A percentile compares a stretch with the other conserved stretches of the same genome.
These are phyloP conservation scores for Frankliniella fusca DNA, from an alignment of 2,888 invertebrate species.

Conservation along the genomic window DNA sequence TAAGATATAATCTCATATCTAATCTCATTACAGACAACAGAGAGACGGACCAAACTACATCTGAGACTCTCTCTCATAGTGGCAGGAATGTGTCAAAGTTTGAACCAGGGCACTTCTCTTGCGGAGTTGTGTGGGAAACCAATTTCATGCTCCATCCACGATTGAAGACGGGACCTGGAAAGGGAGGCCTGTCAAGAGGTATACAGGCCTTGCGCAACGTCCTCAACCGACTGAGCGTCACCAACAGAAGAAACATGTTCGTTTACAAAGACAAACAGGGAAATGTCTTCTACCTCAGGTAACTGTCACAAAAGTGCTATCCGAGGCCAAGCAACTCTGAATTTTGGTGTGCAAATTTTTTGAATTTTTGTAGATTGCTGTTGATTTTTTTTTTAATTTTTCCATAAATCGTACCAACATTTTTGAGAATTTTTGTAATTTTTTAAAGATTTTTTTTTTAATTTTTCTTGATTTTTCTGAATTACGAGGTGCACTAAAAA, in stretches of 20 bases:
- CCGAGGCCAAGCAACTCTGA: too few relatives aligned
- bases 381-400: too few relatives aligned
- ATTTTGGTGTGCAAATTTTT: too few relatives aligned
- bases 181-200: conserved; percentile 58
- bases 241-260: conserved; percentile 71
- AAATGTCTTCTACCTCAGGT: conserved; percentile 60
- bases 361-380: too few relatives aligned
- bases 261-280: conserved; percentile 63
- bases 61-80: conserved; percentile 43
- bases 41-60: not conserved
- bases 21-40: not conserved
- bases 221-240: conserved; percentile 64
- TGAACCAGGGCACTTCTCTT: conserved; percentile 66
- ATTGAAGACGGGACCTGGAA: conserved; percentile 60
- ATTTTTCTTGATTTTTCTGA: too few relatives aligned
- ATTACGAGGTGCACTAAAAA: too few relatives aligned
- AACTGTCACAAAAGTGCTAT: conserved; percentile 29
- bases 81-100: conserved; percentile 49
- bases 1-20: not conserved
- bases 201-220: conserved; percentile 61
- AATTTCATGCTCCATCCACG: conserved; percentile 66
- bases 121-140: conserved; percentile 68
- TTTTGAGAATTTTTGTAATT: too few relatives aligned
- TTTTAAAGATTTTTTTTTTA: too few relatives aligned
- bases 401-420: too few relatives aligned